Percentiles rank a stretch among this genome's conserved stretches.
phyloP scores from a whole-genome alignment of 2,888 invertebrate genomes.

The Hofmannophila pseudospretella region DNA sequence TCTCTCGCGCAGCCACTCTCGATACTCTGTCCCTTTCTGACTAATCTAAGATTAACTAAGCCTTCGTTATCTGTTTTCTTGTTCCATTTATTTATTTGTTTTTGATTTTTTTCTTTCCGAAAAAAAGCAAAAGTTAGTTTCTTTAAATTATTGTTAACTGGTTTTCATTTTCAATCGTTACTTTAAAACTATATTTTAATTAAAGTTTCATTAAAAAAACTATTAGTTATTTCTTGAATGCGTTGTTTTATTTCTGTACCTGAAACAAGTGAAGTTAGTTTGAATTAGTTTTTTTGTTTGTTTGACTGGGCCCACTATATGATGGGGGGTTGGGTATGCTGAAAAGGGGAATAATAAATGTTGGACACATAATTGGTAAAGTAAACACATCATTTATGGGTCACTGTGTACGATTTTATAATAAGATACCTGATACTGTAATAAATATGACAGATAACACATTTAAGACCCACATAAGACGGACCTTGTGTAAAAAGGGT shows the following conservation, averaged over 20 bases:
- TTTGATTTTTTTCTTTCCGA: neutral
- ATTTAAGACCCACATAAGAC: too few relatives aligned
- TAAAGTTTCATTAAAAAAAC: too few relatives aligned
- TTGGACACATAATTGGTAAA: too few relatives aligned
- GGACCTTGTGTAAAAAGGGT: too few relatives aligned
- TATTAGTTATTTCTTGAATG: neutral
- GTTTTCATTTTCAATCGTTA: neutral
- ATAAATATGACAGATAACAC: too few relatives aligned
- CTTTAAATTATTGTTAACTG: neutral
- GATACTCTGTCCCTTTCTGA: constrained; percentile 6
- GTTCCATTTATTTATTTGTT: neutral
- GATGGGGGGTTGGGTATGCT: too few relatives aligned
- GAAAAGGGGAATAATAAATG: too few relatives aligned
- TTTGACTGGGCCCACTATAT: too few relatives aligned
- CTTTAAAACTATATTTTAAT: neutral
- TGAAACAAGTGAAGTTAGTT: neutral
- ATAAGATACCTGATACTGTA: too few relatives aligned
- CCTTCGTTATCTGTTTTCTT: neutral
- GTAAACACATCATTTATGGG: too few relatives aligned
- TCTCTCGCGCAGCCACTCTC: constrained; percentile 18
- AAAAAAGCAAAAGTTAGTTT: neutral
- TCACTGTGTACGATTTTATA: too few relatives aligned
- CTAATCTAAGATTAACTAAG: neutral
- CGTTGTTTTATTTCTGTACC: neutral
- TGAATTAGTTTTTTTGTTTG: neutral